Evolutionary conservation across 2,888 invertebrate species (phyloP), one percentile per base, ranked within the genome.

Genomic region (Villa cingulata): DNA sequence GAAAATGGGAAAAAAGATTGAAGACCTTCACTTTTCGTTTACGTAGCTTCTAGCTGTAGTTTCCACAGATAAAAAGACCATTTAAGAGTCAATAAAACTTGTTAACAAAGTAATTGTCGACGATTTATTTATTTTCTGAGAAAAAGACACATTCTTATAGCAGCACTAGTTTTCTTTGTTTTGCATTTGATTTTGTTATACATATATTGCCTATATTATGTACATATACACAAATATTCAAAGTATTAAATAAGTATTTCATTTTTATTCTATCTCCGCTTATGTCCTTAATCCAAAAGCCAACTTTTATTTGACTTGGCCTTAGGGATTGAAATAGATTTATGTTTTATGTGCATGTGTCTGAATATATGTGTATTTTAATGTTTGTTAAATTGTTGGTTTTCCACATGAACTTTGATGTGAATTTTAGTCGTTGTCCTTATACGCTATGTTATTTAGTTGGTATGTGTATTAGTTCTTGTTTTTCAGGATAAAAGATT

Each of bases 71-170:
- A 43, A 37, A 42, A 43, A 47, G 29, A 43, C 51, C 52, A 64
- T 66, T 67, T 67, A 64, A 61, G 62, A 67, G 67, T 66, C 66
- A 67, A 67, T 67, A 67, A 67, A 67, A 67, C 65, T 66, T 67
- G 67, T 67, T 67, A 67, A 66, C 66, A 63, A 61, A 60, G 66
- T 67, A 67, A 67, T 67, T 67, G 67, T 64, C 58, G 59, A 64
- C 66, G 65, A 67, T 67, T 67, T 67, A 67, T 67, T 65, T 65
- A 61, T 65, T 63, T 64, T 54, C 54, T 55, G 55, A 57, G 52
- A 51, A 47, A 32, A 32, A 5, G 12, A 5, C 9, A 32, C 9
- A 32, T 7, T 23, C 4, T 6, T 6, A 23, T 23, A 23, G 7
- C 4, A 23, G 23, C 23, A 23, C 23, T 23, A 6, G 4, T 23